Conservation (phyloP, 2,888 invertebrate species). For the Halocaridina rubra region DNA sequence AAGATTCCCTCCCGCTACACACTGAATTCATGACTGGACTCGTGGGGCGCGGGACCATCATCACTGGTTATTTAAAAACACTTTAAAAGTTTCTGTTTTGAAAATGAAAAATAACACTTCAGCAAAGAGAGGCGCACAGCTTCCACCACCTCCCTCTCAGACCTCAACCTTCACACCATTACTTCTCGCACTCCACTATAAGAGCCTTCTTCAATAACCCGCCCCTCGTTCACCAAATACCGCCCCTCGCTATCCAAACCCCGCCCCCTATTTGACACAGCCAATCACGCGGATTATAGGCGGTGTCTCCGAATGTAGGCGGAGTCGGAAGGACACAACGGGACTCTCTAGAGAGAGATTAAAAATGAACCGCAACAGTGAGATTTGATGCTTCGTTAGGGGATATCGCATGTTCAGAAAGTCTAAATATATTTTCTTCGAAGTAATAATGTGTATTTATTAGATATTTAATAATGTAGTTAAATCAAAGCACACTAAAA, state of each 20-base stretch:
- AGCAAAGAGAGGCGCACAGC: background rate
- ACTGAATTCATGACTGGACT: conserved; percentile 53
- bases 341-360: background rate
- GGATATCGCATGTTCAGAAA: too few relatives aligned
- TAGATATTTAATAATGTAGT: too few relatives aligned
- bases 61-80: background rate
- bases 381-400: too few relatives aligned
- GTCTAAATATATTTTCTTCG: too few relatives aligned
- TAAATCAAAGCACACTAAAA: too few relatives aligned
- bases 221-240: background rate
- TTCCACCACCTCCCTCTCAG: background rate
- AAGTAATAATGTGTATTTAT: too few relatives aligned
- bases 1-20: conserved; percentile 56
- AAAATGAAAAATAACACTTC: background rate
- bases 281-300: background rate
- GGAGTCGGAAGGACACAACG: background rate
- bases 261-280: background rate
- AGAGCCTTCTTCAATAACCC: background rate
- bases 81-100: background rate
- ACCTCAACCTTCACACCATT: background rate
- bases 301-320: background rate
- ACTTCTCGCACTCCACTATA: background rate
- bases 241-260: background rate
- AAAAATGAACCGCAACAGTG: too few relatives aligned
- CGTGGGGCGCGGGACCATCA: conserved; percentile 27